Evolutionary conservation across 2,797 vertebrate genomes (phyloP).

Genomic region (Acanthurus lineatus): DNA sequence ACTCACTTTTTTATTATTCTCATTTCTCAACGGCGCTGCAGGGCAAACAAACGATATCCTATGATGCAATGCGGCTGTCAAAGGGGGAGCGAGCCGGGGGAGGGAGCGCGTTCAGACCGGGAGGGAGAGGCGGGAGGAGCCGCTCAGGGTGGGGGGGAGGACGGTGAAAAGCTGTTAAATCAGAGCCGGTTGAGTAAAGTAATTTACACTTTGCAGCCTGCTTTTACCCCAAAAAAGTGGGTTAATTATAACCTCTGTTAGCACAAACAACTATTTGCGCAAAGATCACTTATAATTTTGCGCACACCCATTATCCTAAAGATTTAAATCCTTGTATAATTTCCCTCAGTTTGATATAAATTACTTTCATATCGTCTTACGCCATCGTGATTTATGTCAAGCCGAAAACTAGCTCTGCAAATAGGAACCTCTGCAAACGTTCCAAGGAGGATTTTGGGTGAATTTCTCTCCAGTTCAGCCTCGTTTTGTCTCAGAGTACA

Average conservation of each 20-base stretch:
- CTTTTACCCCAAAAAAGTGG: conserved; percentile 33
- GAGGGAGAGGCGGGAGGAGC: conserved; percentile 1
- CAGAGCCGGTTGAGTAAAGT: conserved; percentile 33
- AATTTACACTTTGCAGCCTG: conserved; percentile 45
- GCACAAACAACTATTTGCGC: conserved; percentile 55
- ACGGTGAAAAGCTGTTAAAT: conserved; percentile 1
- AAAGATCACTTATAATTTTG: conserved; percentile 36
- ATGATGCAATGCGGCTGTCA: conserved; percentile 62
- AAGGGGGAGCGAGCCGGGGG: not conserved
- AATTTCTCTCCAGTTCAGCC: not conserved
- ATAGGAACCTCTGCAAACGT: conserved; percentile 21
- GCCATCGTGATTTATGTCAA: conserved; percentile 18
- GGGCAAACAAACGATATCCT: conserved; percentile 44
- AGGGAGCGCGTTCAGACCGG: not conserved
- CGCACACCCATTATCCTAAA: conserved; percentile 33
- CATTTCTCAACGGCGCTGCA: conserved; percentile 25
- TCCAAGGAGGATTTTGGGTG: conserved; percentile 7
- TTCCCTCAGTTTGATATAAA: conserved; percentile 19
- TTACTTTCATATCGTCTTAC: conserved; percentile 24
- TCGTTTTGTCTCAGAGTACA: conserved; percentile 7
- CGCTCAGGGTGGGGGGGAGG: conserved; percentile 7
- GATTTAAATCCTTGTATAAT: conserved; percentile 15
- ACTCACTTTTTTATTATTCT: conserved; percentile 13
- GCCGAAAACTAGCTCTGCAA: conserved; percentile 24
- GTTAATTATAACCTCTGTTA: conserved; percentile 57